Evolutionary conservation across 2,797 vertebrate genomes (phyloP).

Genomic region (Scomberomorus guttatus): DNA sequence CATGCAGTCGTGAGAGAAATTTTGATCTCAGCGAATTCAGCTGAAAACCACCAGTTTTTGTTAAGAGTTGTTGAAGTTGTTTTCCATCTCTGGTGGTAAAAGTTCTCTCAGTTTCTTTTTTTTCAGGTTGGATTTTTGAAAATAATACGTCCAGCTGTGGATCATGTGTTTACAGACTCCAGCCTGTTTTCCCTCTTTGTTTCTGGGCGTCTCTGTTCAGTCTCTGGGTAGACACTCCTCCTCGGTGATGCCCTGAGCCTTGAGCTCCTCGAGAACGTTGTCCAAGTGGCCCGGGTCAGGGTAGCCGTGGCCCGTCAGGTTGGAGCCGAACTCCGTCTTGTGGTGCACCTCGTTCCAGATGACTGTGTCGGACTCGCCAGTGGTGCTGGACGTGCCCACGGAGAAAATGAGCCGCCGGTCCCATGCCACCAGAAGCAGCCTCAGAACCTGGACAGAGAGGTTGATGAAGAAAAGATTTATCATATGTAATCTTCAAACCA

Average conservation of each 20-base stretch:
- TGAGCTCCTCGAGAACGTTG: conserved; percentile 95
- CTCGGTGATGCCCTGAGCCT: conserved; percentile 95
- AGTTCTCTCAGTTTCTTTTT: conserved; percentile 21
- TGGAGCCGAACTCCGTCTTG: conserved; percentile 97
- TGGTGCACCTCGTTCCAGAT: conserved; percentile 99
- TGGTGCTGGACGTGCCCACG: conserved; percentile 96
- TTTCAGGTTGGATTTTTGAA: conserved; percentile 23
- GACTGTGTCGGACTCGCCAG: conserved; percentile 95
- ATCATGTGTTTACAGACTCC: conserved; percentile 36
- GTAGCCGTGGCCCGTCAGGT: conserved; percentile 95
- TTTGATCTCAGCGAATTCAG: conserved; percentile 32
- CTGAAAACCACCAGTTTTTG: conserved; percentile 32
- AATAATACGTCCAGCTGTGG: conserved; percentile 12
- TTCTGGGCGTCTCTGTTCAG: conserved; percentile 60
- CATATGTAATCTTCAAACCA: background rate
- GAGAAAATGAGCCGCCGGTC: conserved; percentile 95
- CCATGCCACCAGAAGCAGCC: conserved; percentile 94
- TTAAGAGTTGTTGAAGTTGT: conserved; percentile 30
- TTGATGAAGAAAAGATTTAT: background rate
- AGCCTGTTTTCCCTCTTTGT: conserved; percentile 25
- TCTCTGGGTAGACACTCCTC: conserved; percentile 87
- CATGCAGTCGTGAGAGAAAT: conserved; percentile 63
- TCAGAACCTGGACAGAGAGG: conserved; percentile 86
- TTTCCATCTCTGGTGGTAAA: conserved; percentile 29
- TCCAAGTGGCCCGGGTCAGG: conserved; percentile 95